Evolutionary conservation across 2,113 vertebrate genomes (phyloP).

Genomic region (Geococcyx californianus): DNA sequence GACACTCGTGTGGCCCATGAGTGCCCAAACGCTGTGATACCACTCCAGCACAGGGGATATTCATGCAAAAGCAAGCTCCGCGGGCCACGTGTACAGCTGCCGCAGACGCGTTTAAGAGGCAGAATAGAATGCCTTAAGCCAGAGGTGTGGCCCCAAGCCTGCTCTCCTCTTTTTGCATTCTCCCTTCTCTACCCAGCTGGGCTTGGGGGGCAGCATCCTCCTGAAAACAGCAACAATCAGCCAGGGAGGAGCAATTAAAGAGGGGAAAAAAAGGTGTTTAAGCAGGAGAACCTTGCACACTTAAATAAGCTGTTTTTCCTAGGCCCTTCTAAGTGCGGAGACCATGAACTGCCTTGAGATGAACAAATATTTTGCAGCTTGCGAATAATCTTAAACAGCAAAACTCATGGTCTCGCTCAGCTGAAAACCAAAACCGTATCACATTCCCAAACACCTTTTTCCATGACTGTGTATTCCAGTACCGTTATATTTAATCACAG

Average conservation of each 20-base stretch:
- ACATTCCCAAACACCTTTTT: not conserved
- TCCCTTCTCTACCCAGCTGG: not conserved
- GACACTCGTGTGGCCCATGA: fast-evolving
- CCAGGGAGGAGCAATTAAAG: not conserved
- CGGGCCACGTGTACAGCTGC: not conserved
- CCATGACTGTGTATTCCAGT: not conserved
- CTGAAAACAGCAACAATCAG: not conserved
- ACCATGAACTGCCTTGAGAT: not conserved
- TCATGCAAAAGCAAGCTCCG: not conserved
- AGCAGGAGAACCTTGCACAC: not conserved
- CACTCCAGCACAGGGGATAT: too few species aligned
- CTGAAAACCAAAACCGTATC: not conserved
- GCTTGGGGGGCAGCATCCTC: not conserved
- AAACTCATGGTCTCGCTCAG: not conserved
- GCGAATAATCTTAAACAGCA: not conserved
- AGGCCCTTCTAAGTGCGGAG: not conserved
- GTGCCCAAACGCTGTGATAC: fast-evolving
- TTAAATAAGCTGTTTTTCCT: not conserved
- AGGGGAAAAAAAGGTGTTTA: not conserved
- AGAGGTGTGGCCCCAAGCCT: not conserved
- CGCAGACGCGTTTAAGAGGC: not conserved
- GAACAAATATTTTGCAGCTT: not conserved
- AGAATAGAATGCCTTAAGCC: not conserved
- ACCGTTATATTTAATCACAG: not conserved
- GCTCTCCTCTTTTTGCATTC: not conserved